Evolutionary conservation across 2,797 vertebrate genomes (phyloP), one percentile per base, ranked within the genome.

Genomic region (Pseudopleuronectes americanus): DNA sequence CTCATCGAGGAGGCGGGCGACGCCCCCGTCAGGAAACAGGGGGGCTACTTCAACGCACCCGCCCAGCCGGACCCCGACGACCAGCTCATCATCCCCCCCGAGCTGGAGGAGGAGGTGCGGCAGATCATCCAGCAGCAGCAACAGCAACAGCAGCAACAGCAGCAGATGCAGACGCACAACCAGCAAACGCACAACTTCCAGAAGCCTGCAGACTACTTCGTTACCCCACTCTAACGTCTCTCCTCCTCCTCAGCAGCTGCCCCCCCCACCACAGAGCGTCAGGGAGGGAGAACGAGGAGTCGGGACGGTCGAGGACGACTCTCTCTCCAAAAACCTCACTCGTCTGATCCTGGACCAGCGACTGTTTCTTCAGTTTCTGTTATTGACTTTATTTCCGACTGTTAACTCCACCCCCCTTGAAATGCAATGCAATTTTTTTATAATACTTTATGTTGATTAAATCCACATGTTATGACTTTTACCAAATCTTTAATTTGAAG

Each of bases 71-170:
- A 99, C 83, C 98, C 97, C 0, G 97, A 99, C 0, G 98, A 99
- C 77, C 97, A 98, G 93, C 97, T 99, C 57, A 97, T 99, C 90
- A 96, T 99, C 76, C 98, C 98, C 0, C 98, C 97, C 0, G 98
- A 99, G 92, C 95, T 99, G 51, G 98, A 99, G 84, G 98, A 99
- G 77, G 98, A 99, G 64, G 97, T 99, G n/a, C 97, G 96, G 59
- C 96, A 98, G 92, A 97, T 99, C 68, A 99, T 99, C 93, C 97
- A 97, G 68, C 97, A 97, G 80, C 97, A 97, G 79, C 97, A 98
- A 86, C 96, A 97, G 81, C 31, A 33, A 8, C 33, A 36, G 33
- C 33, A 36, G 73, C 28, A 26, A 5, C 26, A 28, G 26, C 26
- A 28, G 1, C 26, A 80, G 52, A 86, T 89, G 26, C 93, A 93